A percentile compares a stretch with the other conserved stretches of the same genome.
Conservation (phyloP, 2,797 vertebrate genomes). For the Cynopterus sphinx region DNA sequence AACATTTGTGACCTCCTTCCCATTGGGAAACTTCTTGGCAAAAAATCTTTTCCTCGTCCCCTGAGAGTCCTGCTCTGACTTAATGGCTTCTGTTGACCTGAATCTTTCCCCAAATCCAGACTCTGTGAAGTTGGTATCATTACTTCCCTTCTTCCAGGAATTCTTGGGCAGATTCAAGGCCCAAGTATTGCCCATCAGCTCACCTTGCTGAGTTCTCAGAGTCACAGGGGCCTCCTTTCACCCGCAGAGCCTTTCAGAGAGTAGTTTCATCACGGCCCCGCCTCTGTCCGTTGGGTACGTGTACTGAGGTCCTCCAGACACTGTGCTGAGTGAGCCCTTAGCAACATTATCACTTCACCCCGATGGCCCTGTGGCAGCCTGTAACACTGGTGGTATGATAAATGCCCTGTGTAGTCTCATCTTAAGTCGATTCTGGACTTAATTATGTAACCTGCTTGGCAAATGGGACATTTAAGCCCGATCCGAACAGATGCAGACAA, state of each 20-base stretch:
- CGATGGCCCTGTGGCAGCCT: neutral
- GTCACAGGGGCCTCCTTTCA: neutral
- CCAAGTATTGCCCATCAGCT: neutral
- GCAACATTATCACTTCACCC: neutral
- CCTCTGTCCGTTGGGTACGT: neutral
- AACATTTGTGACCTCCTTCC: neutral
- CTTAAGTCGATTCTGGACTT: neutral
- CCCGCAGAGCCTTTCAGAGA: neutral
- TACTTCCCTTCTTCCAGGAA: neutral
- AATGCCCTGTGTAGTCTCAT: neutral
- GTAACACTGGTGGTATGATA: fast-evolving
- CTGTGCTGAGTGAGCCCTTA: neutral
- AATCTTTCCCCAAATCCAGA: neutral
- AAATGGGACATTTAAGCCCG: neutral
- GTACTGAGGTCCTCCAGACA: neutral
- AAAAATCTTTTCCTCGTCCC: neutral
- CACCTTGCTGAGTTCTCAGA: neutral
- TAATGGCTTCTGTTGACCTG: neutral
- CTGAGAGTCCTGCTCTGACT: neutral
- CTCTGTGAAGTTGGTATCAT: neutral
- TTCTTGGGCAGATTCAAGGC: neutral
- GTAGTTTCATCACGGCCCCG: neutral
- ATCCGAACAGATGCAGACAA: neutral
- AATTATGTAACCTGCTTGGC: neutral
- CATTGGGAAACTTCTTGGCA: neutral